phyloP scores from a whole-genome alignment of 2,797 vertebrate species.

The Pangasius krempfi region DNA sequence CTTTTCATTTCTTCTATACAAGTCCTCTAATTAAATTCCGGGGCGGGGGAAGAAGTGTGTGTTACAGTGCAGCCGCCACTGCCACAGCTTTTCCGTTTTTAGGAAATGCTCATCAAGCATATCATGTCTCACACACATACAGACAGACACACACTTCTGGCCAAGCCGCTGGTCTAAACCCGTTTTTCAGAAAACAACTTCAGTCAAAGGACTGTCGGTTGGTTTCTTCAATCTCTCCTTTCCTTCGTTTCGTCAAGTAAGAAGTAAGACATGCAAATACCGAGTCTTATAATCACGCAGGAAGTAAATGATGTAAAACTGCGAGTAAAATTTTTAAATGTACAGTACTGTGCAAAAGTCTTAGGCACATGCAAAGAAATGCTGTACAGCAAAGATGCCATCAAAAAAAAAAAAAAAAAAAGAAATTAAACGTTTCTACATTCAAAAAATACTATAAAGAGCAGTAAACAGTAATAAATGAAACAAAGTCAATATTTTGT shows the following conservation, averaged over 20 bases:
- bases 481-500: too few species aligned
- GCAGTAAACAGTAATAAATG: too few species aligned
- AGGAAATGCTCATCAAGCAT: conserved; percentile 55
- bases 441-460: too few species aligned
- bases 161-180: neutral
- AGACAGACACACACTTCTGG: neutral
- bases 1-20: conserved; percentile 86
- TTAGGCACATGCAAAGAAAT: too few species aligned
- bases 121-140: conserved; percentile 51
- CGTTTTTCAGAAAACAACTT: neutral
- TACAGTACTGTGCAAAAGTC: too few species aligned
- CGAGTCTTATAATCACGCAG: neutral
- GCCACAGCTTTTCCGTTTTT: conserved; percentile 71
- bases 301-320: neutral
- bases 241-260: neutral
- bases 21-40: conserved; percentile 90
- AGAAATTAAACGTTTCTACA: too few species aligned
- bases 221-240: neutral
- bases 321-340: neutral
- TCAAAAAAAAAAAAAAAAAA: too few species aligned
- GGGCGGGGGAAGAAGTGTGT: conserved; percentile 79
- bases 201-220: neutral
- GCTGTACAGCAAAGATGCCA: too few species aligned
- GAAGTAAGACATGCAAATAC: neutral
- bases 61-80: conserved; percentile 78